Base-by-base conservation (phyloP, 2,888 invertebrate genomes). In the Aleiodes testaceus region DNA sequence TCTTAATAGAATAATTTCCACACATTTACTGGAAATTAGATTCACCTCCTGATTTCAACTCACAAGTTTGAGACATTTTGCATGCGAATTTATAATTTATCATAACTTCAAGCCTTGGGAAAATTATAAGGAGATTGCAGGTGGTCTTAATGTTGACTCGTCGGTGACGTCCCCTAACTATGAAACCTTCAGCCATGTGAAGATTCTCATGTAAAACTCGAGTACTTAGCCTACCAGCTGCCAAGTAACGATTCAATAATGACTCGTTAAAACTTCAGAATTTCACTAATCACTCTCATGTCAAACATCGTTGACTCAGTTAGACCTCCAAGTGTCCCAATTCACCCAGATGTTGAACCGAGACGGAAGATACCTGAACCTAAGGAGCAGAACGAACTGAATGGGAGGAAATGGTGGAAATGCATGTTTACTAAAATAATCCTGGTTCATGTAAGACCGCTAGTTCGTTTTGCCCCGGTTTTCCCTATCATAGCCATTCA, bases 161-260 rank as follows among this genome's bases (percentile, higher is more conserved):
- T 69, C 59, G 61, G 53, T 52, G 66, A 63, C 70, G 71, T 63
- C 67, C 74, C 61, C 53, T 64, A 49, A 50, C 14, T 47, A 65
- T 64, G 55, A 59, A 69, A 59, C 61, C 36, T 61, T 30, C 20
- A 66, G 30, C 11, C 36, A 59, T 16, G 16, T 59, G 59, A 59
- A 42, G 59, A 59, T 59, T 59, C 42, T 59, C 59, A 14, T 30
- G 42, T 59, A 14, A 59, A 59, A 36, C 9, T 59, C 16, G 3
- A 53, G 26, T 53, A 53, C 53, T 59, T 42, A 42, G 14, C 36
- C 59, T 9, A 36, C 65, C 83, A 81, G 78, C 83, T 81, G 83
- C 76, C 71, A 14, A 44, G 69, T 78, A 80, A 80, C 72, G 76
- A 77, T 76, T 78, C 71, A 69, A 72, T 80, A 82, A 82, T 81